Evolutionary conservation across 53 echinoderm and acorn worm genomes (phyloP), one percentile per base, ranked within the genome.

Genomic region (Mesocentrotus franciscanus): DNA sequence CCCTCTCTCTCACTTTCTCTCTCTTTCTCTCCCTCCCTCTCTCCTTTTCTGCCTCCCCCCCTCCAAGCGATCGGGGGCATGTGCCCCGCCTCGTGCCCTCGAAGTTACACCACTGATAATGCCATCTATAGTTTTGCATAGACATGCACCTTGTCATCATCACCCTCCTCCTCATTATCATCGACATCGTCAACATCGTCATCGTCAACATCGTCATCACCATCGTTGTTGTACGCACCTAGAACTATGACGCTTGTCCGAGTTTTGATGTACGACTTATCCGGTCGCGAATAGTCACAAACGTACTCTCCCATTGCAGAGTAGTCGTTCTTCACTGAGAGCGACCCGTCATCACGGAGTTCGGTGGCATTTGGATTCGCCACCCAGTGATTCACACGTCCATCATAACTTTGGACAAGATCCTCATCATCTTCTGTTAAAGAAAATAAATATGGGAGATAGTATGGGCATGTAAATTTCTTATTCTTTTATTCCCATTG

Each of bases 341-440:
- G 20, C 4, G 81, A 81, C 16, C 42, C 81, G 4, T 81, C 81
- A 81, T 42, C 42, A 42, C 42, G 18, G 0, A 81, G 81, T 81
- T 13, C 7, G 20, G 20, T 33, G 18, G 18, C 17, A 7, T 42
- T 22, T 1, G 12, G 8, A 20, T 42, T 36, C 42, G 18, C 42
- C n/a, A n/a, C n/a, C 3, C 81, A 20, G 0, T 1, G 0, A 22
- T 81, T 6, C 15, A 39, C 81, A 0, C 0, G 0, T 18, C 42
- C 81, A 0, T 39, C 16, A 33, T 5, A 39, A 7, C 81, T 4
- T 4, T 0, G 18, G 0, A 81, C 81, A 22, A 39, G 4, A 81
- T 9, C 9, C 8, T 7, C 17, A 0, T 22, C 36, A 42, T 81
- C 8, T 42, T 81, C 42, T 36, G 42, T 81, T 39, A 18, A 81